These are phyloP conservation scores for Enoplosus armatus DNA, from an alignment of 2,797 vertebrate species.

Conservation along the genomic window DNA sequence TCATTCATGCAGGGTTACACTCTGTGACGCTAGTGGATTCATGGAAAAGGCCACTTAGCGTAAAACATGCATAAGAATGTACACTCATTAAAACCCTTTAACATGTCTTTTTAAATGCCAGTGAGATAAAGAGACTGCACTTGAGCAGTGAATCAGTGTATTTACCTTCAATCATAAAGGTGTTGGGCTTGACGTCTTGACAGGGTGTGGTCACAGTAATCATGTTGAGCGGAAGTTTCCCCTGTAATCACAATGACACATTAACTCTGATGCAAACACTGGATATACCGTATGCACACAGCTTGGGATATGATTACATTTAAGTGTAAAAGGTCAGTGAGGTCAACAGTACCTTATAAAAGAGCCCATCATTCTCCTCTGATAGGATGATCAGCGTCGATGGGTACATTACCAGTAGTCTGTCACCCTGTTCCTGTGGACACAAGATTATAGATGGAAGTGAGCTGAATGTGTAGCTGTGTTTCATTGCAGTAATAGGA, in stretches of 20 bases:
- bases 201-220: slow-evolving; percentile 92
- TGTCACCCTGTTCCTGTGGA: slow-evolving; percentile 90
- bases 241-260: slow-evolving; percentile 82
- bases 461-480: slow-evolving; percentile 11
- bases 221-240: slow-evolving; percentile 95
- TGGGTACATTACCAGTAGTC: slow-evolving; percentile 93
- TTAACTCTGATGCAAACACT: slow-evolving; percentile 42
- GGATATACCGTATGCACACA: background rate
- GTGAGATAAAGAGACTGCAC: background rate
- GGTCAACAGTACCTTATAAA: slow-evolving; percentile 90
- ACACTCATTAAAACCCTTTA: slow-evolving; percentile 50
- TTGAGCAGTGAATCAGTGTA: slow-evolving; percentile 17
- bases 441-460: slow-evolving; percentile 10
- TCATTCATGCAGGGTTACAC: slow-evolving; percentile 76
- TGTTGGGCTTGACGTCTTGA: slow-evolving; percentile 90
- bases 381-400: slow-evolving; percentile 94
- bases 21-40: slow-evolving; percentile 68
- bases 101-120: slow-evolving; percentile 21
- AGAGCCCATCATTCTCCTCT: slow-evolving; percentile 88
- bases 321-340: background rate
- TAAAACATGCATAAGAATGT: slow-evolving; percentile 64
- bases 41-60: slow-evolving; percentile 55
- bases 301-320: slow-evolving; percentile 14
- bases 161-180: slow-evolving; percentile 95
- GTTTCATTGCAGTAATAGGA: background rate